Percentiles rank a stretch among this genome's conserved stretches.
Conservation (phyloP, 2,113 vertebrate genomes). For the Aldabrachelys gigantea region DNA sequence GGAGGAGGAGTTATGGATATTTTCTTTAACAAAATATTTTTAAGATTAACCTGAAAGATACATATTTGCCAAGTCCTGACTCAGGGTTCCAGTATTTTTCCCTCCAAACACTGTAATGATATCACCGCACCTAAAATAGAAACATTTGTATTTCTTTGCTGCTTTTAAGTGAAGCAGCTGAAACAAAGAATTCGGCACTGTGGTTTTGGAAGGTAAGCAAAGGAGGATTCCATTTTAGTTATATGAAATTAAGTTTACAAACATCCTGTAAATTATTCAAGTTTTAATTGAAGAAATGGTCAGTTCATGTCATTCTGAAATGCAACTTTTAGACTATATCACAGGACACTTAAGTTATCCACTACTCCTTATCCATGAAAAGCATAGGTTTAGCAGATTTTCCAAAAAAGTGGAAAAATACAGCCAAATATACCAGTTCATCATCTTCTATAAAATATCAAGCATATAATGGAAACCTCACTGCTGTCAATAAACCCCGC, state of each 20-base stretch:
- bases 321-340: background rate
- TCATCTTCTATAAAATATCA: background rate
- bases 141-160: background rate
- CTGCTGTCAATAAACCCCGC: background rate
- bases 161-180: slow-evolving; percentile 3
- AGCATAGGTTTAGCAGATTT: background rate
- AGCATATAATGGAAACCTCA: background rate
- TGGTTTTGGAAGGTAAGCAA: slow-evolving; percentile 37
- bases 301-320: background rate
- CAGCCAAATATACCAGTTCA: background rate
- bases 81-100: background rate
- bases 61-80: background rate
- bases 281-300: background rate
- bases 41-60: background rate
- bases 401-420: background rate
- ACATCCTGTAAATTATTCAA: slow-evolving; percentile 34
- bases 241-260: background rate
- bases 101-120: accelerated
- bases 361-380: background rate
- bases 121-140: background rate
- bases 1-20: background rate
- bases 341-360: background rate
- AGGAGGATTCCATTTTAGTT: slow-evolving; percentile 50
- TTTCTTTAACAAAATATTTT: background rate
- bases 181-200: slow-evolving; percentile 20